phyloP scores from a whole-genome alignment of 2,888 invertebrate genomes.

The Antheraea assamensis region DNA sequence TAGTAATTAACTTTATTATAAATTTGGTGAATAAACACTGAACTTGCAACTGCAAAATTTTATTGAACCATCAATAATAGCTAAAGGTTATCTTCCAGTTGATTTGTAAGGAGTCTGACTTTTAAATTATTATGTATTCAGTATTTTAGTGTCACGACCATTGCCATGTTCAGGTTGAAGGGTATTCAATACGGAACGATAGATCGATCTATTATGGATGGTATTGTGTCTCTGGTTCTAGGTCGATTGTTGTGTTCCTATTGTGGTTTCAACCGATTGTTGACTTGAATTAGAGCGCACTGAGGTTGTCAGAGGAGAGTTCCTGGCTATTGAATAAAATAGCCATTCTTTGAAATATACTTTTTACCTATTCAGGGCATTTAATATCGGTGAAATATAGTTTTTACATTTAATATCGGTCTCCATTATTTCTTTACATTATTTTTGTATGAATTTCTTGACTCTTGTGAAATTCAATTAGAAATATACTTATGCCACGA shows the following conservation, averaged over 20 bases:
- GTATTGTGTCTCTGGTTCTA: conserved; percentile 1
- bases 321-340: not conserved
- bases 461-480: not conserved
- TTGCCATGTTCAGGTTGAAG: not conserved
- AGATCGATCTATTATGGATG: not conserved
- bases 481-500: not conserved
- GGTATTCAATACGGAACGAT: not conserved
- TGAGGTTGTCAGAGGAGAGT: not conserved
- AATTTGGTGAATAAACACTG: not conserved
- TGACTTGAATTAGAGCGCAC: not conserved
- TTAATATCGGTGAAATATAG: no score
- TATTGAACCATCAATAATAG: no score
- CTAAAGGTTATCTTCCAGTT: not conserved
- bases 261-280: not conserved
- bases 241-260: not conserved
- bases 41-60: not conserved
- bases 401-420: not conserved
- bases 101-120: not conserved
- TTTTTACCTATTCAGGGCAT: not conserved
- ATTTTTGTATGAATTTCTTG: not conserved
- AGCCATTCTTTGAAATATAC: not conserved
- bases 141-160: not conserved
- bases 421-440: not conserved
- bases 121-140: not conserved
- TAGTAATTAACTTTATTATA: no score